Evolutionary conservation across 2,113 vertebrate genomes (phyloP), one percentile per base, ranked within the genome.

Genomic region (Tretioscincus oriximinensis): DNA sequence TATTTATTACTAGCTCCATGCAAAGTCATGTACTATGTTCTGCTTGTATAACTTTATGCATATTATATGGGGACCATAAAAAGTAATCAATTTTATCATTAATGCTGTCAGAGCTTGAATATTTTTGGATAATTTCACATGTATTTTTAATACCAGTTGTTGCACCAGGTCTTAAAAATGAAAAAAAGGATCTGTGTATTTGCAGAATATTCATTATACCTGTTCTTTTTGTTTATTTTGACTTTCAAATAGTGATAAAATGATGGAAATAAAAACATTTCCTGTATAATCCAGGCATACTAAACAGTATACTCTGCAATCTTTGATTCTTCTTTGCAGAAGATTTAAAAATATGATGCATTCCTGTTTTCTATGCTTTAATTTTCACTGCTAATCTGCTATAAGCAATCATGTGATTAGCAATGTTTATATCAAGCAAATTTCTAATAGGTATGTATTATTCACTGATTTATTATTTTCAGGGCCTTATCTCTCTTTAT

Each of bases 201-300:
- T 31, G 5, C 82, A 72, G 84, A 21, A 0, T 7, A 81, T 63
- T 26, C 82, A 0, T 51, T 81, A 73, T 21, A 4, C 14, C 49
- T 74, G 10, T 61, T 14, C 20, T 83, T 76, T 76, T 16, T 9
- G 3, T 16, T 76, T 77, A 68, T 41, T 81, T 45, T 61, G 76
- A 80, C 71, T 0, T 5, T 22, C 69, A 2, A 20, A 61, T 2
- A 2, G 68, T 84, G 35, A 51, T 58, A 83, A 41, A 31, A 21
- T 65, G 58, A 79, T 78, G 82, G 9, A 85, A 84, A 79, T 35
- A 0, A 73, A n/a, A 73, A 80, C 16, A 88, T 78, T 79, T 73
- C 78, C 8, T 5, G 9, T 2, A 75, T 75, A 87, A 35, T 73
- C 78, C 7, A 1, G 24, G 69, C 5, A 11, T 6, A 28, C 67